Percentiles rank a stretch among this genome's conserved stretches.
These are phyloP conservation scores for Plestiodon gilberti DNA, from an alignment of 2,113 vertebrate species.

Conservation along the genomic window DNA sequence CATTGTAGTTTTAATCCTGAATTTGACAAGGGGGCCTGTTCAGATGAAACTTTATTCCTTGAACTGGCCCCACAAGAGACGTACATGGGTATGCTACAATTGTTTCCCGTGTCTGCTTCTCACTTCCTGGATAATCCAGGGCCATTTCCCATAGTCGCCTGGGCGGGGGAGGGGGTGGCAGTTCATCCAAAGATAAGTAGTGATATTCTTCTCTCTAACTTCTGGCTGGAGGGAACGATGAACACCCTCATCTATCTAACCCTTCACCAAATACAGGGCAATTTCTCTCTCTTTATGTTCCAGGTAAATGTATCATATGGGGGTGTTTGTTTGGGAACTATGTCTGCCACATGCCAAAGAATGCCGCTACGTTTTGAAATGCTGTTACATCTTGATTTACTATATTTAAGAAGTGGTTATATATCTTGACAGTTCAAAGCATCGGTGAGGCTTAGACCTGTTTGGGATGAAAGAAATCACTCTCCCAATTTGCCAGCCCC, in stretches of 20 bases:
- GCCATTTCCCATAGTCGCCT: no score
- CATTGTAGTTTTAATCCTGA: not conserved
- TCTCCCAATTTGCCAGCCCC: not conserved
- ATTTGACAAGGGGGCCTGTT: no score
- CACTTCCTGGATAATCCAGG: no score
- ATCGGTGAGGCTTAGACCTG: not conserved
- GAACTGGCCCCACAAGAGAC: no score
- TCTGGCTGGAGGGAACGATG: not conserved
- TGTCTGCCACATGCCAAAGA: not conserved
- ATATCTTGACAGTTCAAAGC: not conserved
- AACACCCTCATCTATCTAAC: not conserved
- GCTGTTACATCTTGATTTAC: conserved; percentile 8
- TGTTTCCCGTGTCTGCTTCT: no score
- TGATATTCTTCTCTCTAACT: not conserved
- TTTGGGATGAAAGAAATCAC: not conserved
- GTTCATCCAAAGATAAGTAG: not conserved
- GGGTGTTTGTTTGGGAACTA: not conserved
- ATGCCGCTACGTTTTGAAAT: not conserved
- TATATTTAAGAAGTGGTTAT: not conserved
- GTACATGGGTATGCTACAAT: no score
- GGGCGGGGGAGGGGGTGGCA: no score
- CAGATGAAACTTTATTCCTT: no score
- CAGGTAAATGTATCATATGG: not conserved
- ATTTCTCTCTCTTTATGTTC: not conserved
- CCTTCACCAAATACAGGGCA: not conserved